Evolutionary conservation across 2,113 vertebrate species (phyloP), one percentile per base, ranked within the genome.

Genomic region (Pongo abelii): DNA sequence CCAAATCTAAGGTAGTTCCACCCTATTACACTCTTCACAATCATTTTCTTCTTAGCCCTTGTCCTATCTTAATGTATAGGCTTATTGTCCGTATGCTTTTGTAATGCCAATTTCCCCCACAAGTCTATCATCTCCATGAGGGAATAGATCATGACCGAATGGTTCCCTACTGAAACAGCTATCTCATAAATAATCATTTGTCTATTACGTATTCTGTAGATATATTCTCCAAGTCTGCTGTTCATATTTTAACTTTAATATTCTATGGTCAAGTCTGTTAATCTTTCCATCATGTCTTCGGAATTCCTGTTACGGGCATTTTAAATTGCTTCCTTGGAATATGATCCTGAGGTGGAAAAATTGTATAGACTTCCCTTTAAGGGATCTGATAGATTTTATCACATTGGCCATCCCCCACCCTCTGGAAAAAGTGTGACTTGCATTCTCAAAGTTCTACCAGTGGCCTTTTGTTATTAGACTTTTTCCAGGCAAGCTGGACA

Each of bases 161-260:
- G 61, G 30, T 75, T 87, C 32, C 5, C n/a, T 91, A 38, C 6
- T 70, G 40, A 96, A 85, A 79, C 4, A 74, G 7, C 2, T n/a
- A 78, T 84, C 88, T 97, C 55, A 91, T 74, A 77, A 88, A 48
- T 23, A 77, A 69, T 57, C 14, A 48, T 74, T 59, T 78, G 2
- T 32, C 23, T 91, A 12, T 69, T 77, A 74, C 17, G 57, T 10
- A 70, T 89, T 86, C 81, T 86, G 35, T 59, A 89, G 86, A 64
- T 84, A 67, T 77, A 81, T 95, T 88, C 77, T 97, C 22, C 43
- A 93, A 70, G n/a, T 72, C 50, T 48, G 3, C 11, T 59, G 7
- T 9, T 89, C 23, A 61, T 84, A 27, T 89, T 93, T 93, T 69
- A 92, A 93, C 38, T 80, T 72, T 81, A 86, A 67, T 80, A 25